Base-by-base conservation (phyloP, 2,888 invertebrate species). In the Oithona nana region DNA sequence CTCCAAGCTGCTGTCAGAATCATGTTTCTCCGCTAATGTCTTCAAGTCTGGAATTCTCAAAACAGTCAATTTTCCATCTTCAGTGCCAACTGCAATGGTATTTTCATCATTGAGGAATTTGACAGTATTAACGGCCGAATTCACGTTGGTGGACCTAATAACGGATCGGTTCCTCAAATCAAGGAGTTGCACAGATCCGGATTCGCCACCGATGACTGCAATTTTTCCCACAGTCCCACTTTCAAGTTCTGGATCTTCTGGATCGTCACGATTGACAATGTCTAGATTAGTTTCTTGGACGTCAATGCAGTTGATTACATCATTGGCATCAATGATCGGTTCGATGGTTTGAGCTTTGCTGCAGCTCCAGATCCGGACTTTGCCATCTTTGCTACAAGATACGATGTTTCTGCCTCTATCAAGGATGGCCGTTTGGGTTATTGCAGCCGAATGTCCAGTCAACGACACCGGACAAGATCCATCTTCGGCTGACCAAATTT, bases 401-500 rank as follows among this genome's bases (percentile, higher is more conserved):
- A 84, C 73, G 51, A 85, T 74, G 73, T 84, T 83, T 66, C 80
- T 76, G 59, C 84, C 85, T 66, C 77, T 76, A 30, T 82, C 84
- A 61, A 85, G 73, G 64, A 84, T 78, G 59, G 74, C 75, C 31
- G 81, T 69, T 72, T 83, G 83, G 52, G 75, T 74, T 3, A 85
- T 72, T 28, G 81, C 78, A 77, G 78, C 80, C 51, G 72, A 78
- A 69, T 85, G 84, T 0, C 84, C 84, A 61, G 71, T 76, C 26
- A 85, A 69, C 2, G 80, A 81, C 1, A 80, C 80, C 24, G 82
- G 82, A 71, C 82, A 83, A 57, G 77, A 71, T 26, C 83, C 84
- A 29, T 78, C 77, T 67, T 82, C 81, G 0, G 81, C 81, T 59
- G 81, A 81, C 83, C 83, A 85, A 64, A 85, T 77, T 70, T 80